These are phyloP conservation scores for Drosophila robusta DNA, from an alignment of 2,888 invertebrate genomes.

Conservation along the genomic window DNA sequence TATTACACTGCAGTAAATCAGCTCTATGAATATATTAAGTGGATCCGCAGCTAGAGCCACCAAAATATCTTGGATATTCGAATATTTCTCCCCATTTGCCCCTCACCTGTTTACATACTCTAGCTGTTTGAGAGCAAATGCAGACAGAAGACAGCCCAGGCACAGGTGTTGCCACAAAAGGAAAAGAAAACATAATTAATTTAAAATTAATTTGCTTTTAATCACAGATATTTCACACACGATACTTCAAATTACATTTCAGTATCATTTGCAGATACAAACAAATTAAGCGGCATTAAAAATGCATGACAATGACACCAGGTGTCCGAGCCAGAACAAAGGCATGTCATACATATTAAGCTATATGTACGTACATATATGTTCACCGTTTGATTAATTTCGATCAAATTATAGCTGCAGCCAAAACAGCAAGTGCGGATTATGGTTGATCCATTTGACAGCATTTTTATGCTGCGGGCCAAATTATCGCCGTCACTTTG, in stretches of 20 bases:
- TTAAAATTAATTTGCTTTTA: constrained; percentile 67
- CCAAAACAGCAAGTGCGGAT: background rate
- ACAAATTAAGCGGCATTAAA: constrained; percentile 64
- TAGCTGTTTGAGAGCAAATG: background rate
- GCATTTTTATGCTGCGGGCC: too few relatives aligned
- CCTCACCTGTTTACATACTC: background rate
- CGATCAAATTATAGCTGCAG: constrained; percentile 33
- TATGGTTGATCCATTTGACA: background rate
- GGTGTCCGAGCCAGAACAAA: background rate
- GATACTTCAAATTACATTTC: constrained; percentile 14
- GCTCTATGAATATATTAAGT: too few relatives aligned
- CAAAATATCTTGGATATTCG: too few relatives aligned
- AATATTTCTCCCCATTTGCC: too few relatives aligned
- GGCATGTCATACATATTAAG: constrained; percentile 51
- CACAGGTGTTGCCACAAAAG: background rate
- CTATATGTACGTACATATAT: background rate
- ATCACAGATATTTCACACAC: constrained; percentile 36
- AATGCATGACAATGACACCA: constrained; percentile 37
- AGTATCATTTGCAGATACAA: constrained; percentile 44
- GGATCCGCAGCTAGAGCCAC: too few relatives aligned
- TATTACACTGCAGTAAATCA: too few relatives aligned
- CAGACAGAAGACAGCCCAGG: background rate
- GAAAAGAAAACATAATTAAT: constrained; percentile 53
- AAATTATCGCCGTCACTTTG: too few relatives aligned
- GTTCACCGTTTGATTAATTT: constrained; percentile 65